Evolutionary conservation across 1,140 invertebrate genomes (phyloP).

Genomic region (Calliopsis andreniformis): DNA sequence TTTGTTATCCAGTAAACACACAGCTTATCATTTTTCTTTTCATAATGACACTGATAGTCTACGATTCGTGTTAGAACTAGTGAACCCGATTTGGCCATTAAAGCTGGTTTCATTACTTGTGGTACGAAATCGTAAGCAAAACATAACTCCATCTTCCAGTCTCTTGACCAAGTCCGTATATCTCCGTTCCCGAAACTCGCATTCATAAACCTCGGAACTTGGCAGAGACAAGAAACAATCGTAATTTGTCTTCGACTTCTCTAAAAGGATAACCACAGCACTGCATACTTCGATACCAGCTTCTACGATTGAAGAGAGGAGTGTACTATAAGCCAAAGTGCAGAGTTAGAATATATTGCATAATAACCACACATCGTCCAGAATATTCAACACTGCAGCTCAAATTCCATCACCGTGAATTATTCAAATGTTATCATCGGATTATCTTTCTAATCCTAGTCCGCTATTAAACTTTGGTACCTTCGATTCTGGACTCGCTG

Average conservation of each 20-base stretch:
- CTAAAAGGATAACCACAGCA: neutral
- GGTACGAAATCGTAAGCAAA: too few species aligned
- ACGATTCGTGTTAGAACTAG: too few species aligned
- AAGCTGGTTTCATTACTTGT: too few species aligned
- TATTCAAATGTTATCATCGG: constrained; percentile 26
- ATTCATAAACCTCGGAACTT: too few species aligned
- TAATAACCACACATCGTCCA: neutral
- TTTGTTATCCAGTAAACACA: too few species aligned
- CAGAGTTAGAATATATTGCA: neutral
- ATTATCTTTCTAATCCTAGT: neutral
- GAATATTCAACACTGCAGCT: neutral
- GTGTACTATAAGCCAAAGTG: neutral
- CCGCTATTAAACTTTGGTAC: neutral
- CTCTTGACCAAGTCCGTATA: too few species aligned
- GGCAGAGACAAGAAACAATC: neutral
- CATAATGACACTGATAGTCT: too few species aligned
- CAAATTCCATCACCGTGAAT: neutral
- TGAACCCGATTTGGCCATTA: too few species aligned
- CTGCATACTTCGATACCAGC: neutral
- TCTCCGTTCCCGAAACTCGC: too few species aligned
- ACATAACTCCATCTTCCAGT: too few species aligned
- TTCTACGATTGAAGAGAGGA: neutral
- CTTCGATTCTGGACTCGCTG: too few species aligned
- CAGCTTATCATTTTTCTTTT: too few species aligned
- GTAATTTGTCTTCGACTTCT: neutral